phyloP scores from a whole-genome alignment of 1,140 invertebrate genomes.

The Mercenaria mercenaria region DNA sequence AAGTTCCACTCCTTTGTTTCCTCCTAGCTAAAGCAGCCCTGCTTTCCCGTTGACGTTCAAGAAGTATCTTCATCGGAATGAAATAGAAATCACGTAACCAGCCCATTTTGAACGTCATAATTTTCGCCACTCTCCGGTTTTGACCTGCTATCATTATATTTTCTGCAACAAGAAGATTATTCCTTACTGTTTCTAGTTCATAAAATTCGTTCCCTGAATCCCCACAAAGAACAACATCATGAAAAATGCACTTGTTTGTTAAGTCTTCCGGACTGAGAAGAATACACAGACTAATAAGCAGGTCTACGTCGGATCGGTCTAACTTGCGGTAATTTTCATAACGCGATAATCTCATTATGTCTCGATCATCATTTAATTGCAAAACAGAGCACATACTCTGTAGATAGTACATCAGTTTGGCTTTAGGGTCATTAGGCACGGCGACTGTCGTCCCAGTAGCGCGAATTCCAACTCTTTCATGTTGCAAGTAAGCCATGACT shows the following conservation, averaged over 20 bases:
- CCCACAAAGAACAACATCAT: slow-evolving; percentile 70
- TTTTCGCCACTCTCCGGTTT: slow-evolving; percentile 60
- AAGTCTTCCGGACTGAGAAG: slow-evolving; percentile 60
- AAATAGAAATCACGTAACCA: slow-evolving; percentile 67
- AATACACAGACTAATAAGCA: slow-evolving; percentile 49
- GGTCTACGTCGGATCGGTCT: slow-evolving; percentile 34
- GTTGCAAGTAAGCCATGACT: slow-evolving; percentile 28
- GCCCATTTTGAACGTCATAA: slow-evolving; percentile 71
- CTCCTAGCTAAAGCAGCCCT: background rate
- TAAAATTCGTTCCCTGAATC: slow-evolving; percentile 66
- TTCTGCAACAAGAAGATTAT: slow-evolving; percentile 51
- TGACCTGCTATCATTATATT: slow-evolving; percentile 66
- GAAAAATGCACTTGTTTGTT: slow-evolving; percentile 67
- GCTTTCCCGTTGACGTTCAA: background rate
- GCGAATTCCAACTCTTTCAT: background rate
- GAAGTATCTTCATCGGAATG: slow-evolving; percentile 59
- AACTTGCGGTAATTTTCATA: slow-evolving; percentile 59
- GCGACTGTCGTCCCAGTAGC: slow-evolving; percentile 32
- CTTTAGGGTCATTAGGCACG: slow-evolving; percentile 61
- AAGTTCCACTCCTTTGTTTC: background rate
- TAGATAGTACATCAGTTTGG: slow-evolving; percentile 70
- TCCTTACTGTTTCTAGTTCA: slow-evolving; percentile 55
- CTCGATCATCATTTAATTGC: slow-evolving; percentile 31
- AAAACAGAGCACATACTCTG: slow-evolving; percentile 53
- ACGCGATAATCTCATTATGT: slow-evolving; percentile 47